Base-by-base conservation (phyloP, 2,888 invertebrate genomes). In the Drosophila phalerata region DNA sequence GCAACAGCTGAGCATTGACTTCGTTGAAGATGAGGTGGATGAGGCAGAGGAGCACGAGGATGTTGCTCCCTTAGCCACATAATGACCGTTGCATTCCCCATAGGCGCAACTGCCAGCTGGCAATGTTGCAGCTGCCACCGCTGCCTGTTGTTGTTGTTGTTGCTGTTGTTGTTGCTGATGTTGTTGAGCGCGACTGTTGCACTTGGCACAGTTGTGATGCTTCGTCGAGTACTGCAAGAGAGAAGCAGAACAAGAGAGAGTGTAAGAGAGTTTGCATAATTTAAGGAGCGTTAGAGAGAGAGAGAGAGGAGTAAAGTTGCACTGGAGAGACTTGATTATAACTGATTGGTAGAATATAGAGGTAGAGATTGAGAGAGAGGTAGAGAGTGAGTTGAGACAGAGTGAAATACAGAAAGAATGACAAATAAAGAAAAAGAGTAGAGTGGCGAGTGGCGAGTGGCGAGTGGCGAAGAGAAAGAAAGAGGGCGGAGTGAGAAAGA, bases 21-120 rank as follows among this genome's bases (percentile, higher is more conserved):
- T 77, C 11, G 34, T 13, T 30, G 58, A 10, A 10, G 15, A 8
- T 8, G 45, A 8, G 8, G n/a, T 5, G 5, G 15, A n/a, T 1
- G 47, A n/a, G 4, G 34, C 13, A 13, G 34, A 32, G 30, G 30
- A 3, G 4, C 19, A 19, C 1, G n/a, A n/a, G n/a, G 28, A 19
- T 32, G 49, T 22, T 22, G 49, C 30, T 58, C 51, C 53, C 65
- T 87, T 90, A 58, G 49, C 64, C 22, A 77, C 60, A 52, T 89
- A 88, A 57, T 86, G 90, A 28, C 90, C 90, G 67, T 87, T 90
- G 69, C 90, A 90, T 74, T 91, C 90, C 30, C 91, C 80, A 43
- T 86, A 89, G 38, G 77, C 74, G 52, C 90, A 91, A 10, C 56
- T 73, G 32, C 61, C 73, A 5, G 65, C 45, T 11, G 75, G 38